phyloP scores from a whole-genome alignment of 2,888 invertebrate species.

The Onthophagus sagittarius region DNA sequence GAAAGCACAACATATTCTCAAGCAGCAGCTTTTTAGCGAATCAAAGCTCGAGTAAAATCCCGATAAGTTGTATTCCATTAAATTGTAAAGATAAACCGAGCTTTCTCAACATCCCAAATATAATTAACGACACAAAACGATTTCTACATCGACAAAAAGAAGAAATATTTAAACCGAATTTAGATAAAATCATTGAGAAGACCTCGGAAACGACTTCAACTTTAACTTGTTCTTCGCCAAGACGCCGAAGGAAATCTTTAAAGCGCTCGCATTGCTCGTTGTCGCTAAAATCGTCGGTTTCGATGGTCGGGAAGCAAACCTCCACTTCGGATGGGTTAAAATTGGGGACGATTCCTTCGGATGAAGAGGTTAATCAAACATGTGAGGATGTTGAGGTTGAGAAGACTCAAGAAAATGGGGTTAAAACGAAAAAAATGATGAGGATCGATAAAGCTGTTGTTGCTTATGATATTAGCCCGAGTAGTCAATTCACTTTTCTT shows the following conservation, averaged over 20 bases:
- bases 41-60: neutral
- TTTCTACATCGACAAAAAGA: conserved; percentile 6
- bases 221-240: neutral
- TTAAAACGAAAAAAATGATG: conserved; percentile 6
- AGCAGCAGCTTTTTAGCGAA: neutral
- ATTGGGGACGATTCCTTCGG: no score
- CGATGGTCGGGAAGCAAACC: neutral
- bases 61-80: neutral
- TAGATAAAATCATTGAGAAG: conserved; percentile 2
- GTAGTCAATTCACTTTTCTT: neutral
- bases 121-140: neutral
- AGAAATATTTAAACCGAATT: neutral
- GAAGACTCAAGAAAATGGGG: neutral
- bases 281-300: neutral
- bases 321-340: no score
- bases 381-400: conserved; percentile 16
- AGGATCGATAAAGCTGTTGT: conserved; percentile 20
- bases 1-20: neutral
- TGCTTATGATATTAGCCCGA: conserved; percentile 14
- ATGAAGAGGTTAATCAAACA: no score
- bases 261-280: neutral
- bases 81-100: neutral
- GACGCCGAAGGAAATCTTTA: neutral
- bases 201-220: neutral
- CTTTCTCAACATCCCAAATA: neutral